Conservation (phyloP, 1,140 invertebrate species). For the Arion vulgaris region DNA sequence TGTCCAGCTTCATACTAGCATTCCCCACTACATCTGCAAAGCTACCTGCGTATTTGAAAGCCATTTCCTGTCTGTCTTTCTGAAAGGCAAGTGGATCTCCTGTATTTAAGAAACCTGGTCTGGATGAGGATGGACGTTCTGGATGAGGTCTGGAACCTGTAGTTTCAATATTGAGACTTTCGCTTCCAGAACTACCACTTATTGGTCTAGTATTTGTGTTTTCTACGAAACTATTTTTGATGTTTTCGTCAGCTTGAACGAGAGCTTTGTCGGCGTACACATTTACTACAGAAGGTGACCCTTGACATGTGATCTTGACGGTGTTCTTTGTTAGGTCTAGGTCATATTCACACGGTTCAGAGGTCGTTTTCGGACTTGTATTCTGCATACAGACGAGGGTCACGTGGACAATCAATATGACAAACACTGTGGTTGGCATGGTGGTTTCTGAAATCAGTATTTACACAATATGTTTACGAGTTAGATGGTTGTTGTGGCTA, state of each 20-base stretch:
- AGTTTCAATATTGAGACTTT: neutral
- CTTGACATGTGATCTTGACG: constrained; percentile 26
- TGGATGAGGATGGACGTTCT: neutral
- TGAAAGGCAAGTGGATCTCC: neutral
- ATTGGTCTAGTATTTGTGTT: neutral
- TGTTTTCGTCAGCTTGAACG: constrained; percentile 3
- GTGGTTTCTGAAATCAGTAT: neutral
- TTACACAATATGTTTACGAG: neutral
- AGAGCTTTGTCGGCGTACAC: constrained; percentile 31
- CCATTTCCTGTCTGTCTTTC: neutral
- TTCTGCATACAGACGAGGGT: neutral
- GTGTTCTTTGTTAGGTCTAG: constrained; percentile 18
- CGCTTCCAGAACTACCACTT: too few relatives aligned
- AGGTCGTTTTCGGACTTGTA: too few relatives aligned
- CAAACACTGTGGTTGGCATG: neutral
- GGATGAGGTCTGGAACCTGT: neutral
- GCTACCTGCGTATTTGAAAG: neutral
- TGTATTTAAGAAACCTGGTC: neutral
- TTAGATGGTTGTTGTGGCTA: neutral
- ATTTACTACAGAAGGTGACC: constrained; percentile 12
- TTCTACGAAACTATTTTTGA: neutral
- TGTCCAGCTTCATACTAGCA: constrained; percentile 12
- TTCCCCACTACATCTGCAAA: constrained; percentile 5
- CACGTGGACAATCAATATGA: neutral
- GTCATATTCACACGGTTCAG: constrained; percentile 19